These are phyloP conservation scores for Characodon lateralis DNA, from an alignment of 2,797 vertebrate genomes.

Conservation along the genomic window DNA sequence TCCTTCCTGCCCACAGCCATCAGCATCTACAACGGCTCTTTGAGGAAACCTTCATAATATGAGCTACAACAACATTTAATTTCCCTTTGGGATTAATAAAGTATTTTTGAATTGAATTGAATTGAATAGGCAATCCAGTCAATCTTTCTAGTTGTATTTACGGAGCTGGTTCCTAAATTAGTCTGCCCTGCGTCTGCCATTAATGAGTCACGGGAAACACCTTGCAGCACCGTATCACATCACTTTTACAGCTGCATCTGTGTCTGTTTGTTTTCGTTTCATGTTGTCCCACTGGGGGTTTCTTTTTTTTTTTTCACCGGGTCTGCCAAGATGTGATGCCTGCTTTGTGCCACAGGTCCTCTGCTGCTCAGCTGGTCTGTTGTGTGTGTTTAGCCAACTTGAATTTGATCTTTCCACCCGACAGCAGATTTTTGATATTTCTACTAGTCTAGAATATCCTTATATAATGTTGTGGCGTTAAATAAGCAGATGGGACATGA, in stretches of 20 bases:
- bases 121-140: not conserved
- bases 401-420: constrained; percentile 7
- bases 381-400: constrained; percentile 4
- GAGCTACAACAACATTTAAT: no score
- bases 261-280: constrained; percentile 10
- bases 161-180: not conserved
- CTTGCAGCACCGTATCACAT: constrained; percentile 28
- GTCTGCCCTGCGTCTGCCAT: not conserved
- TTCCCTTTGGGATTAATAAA: no score
- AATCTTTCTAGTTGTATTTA: not conserved
- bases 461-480: constrained; percentile 6
- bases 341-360: constrained; percentile 9
- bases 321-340: constrained; percentile 6
- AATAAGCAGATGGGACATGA: constrained; percentile 32
- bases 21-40: no score
- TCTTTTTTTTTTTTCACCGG: constrained; percentile 40
- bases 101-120: no score
- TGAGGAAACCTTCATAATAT: no score
- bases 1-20: no score
- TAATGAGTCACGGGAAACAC: constrained; percentile 8
- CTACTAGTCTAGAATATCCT: constrained; percentile 1
- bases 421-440: constrained; percentile 23
- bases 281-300: constrained; percentile 27
- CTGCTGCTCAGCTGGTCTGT: constrained; percentile 21
- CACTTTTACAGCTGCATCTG: constrained; percentile 52